Evolutionary conservation across 2,113 vertebrate genomes (phyloP).

Genomic region (Chaetura pelagica): DNA sequence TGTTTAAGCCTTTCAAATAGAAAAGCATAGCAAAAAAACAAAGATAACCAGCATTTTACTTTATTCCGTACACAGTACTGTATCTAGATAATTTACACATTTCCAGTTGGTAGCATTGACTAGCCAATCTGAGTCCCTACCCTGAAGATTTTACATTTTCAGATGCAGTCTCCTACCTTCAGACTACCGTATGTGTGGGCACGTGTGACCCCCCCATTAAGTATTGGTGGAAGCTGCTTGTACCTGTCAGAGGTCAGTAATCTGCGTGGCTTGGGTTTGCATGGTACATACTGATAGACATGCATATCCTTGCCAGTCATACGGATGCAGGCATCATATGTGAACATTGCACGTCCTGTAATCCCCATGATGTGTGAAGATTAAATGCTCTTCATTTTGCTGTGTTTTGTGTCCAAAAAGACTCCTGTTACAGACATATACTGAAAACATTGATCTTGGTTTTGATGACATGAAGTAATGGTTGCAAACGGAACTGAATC

Average conservation of each 20-base stretch:
- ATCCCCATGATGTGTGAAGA: background rate
- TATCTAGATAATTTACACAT: background rate
- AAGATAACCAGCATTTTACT: background rate
- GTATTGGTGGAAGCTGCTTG: background rate
- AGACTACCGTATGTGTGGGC: background rate
- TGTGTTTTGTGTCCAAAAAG: background rate
- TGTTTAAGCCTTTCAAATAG: background rate
- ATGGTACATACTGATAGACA: background rate
- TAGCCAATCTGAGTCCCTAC: background rate
- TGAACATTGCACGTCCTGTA: background rate
- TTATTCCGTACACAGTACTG: fast-evolving
- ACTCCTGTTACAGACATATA: background rate
- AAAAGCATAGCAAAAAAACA: background rate
- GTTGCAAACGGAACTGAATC: constrained; percentile 41
- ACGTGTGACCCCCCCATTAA: background rate
- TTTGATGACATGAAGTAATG: constrained; percentile 35
- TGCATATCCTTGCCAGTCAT: background rate
- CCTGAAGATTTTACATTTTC: background rate
- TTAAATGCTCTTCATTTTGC: background rate
- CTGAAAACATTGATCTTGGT: constrained; percentile 10
- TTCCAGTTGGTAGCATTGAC: background rate
- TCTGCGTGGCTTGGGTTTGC: background rate
- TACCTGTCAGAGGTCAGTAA: background rate
- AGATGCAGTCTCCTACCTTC: background rate
- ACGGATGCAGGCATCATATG: background rate